These are phyloP conservation scores for Drosophila koepferae DNA, from an alignment of 2,888 invertebrate genomes.

Conservation along the genomic window DNA sequence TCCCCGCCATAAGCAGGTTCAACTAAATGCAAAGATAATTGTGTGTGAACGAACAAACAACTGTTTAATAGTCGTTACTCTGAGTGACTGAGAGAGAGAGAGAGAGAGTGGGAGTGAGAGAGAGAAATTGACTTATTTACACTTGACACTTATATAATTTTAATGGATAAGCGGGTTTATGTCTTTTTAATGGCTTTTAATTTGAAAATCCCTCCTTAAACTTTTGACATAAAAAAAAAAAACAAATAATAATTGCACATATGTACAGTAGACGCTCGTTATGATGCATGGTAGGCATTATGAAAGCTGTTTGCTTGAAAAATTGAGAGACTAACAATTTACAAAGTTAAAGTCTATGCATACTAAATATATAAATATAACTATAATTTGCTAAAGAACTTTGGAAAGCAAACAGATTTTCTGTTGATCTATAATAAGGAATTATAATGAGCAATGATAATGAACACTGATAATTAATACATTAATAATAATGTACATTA, in stretches of 20 bases:
- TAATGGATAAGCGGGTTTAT: conserved; percentile 34
- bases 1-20: not conserved
- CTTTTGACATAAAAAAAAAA: conserved; percentile 2
- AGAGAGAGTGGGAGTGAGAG: not conserved
- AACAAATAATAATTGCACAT: not conserved
- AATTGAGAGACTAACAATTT: no score
- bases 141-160: conserved; percentile 30
- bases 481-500: no score
- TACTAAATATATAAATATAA: not conserved
- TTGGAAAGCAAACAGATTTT: no score
- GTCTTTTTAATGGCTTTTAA: conserved; percentile 2
- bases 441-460: not conserved
- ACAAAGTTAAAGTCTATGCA: not conserved
- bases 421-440: no score
- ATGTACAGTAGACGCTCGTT: not conserved
- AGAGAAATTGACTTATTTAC: conserved; percentile 22
- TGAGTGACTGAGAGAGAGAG: not conserved
- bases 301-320: no score
- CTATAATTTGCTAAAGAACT: no score
- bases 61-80: conserved; percentile 21
- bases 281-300: no score
- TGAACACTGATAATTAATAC: not conserved
- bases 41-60: conserved; percentile 37
- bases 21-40: conserved; percentile 44
- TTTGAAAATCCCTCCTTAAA: not conserved